Conservation (phyloP, 2,797 vertebrate genomes). For the Furcifer pardalis region DNA sequence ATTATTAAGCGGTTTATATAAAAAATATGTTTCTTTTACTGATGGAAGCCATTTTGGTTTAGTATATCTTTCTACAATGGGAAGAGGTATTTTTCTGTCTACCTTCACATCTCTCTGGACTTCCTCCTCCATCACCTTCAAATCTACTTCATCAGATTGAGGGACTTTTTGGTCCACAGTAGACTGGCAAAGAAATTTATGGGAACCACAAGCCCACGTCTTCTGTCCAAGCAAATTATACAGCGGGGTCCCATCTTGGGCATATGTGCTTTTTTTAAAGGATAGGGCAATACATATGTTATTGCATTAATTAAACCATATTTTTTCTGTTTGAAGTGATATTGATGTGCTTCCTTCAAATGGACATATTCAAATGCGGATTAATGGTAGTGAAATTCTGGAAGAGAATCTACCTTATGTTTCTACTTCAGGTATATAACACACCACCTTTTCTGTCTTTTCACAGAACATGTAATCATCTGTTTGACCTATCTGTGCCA, state of each 20-base stretch:
- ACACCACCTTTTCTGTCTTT: background rate
- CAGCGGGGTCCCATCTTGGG: background rate
- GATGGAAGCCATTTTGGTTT: background rate
- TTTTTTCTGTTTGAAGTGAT: constrained; percentile 73
- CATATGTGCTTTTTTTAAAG: background rate
- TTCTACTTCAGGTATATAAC: constrained; percentile 67
- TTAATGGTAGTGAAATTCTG: constrained; percentile 75
- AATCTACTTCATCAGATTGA: background rate
- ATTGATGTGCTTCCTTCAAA: constrained; percentile 75
- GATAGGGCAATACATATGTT: background rate
- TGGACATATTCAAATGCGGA: constrained; percentile 64
- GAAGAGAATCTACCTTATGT: constrained; percentile 70
- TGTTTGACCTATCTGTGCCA: background rate
- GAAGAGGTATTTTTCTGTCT: background rate
- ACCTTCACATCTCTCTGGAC: background rate
- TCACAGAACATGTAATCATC: background rate
- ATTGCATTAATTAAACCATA: constrained; percentile 19
- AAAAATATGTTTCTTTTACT: background rate
- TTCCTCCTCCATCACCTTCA: background rate
- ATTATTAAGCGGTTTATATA: background rate
- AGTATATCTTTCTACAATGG: background rate
- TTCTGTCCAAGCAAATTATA: background rate
- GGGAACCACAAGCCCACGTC: background rate
- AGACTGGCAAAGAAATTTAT: background rate
- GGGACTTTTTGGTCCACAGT: background rate